Evolutionary conservation across 2,888 invertebrate species (phyloP).

Genomic region (Orthonevra nobilis): DNA sequence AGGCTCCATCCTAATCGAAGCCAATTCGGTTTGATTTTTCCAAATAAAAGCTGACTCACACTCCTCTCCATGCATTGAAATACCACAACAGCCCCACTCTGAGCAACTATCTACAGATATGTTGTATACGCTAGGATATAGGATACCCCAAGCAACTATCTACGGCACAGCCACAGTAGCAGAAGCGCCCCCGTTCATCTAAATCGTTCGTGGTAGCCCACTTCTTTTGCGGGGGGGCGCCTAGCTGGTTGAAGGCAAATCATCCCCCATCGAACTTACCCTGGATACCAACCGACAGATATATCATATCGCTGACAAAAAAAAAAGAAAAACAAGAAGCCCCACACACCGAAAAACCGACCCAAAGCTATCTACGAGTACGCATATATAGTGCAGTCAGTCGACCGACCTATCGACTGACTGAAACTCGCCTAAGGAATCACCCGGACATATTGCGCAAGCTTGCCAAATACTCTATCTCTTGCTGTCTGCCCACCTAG

Average conservation of each 20-base stretch:
- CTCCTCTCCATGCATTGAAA: no score
- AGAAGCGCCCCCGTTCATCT: conserved; percentile 62
- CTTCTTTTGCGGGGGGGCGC: conserved; percentile 49
- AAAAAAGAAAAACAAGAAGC: conserved; percentile 9
- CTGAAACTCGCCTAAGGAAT: conserved; percentile 61
- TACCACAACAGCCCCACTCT: conserved; percentile 18
- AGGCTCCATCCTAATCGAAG: conserved; percentile 17
- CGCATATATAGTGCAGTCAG: conserved; percentile 39
- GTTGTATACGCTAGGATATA: no score
- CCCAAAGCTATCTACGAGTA: conserved; percentile 14
- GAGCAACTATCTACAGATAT: conserved; percentile 62
- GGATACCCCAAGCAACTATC: conserved; percentile 66
- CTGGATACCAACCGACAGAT: conserved; percentile 70
- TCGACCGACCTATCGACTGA: conserved; percentile 64
- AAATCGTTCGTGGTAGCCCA: conserved; percentile 55
- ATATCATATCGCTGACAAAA: conserved; percentile 65
- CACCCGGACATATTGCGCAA: conserved; percentile 70
- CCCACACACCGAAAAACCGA: conserved; percentile 11
- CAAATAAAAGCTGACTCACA: no score
- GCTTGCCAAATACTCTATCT: conserved; percentile 70
- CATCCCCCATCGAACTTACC: conserved; percentile 67
- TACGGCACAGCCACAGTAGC: conserved; percentile 69
- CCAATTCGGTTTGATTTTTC: conserved; percentile 52
- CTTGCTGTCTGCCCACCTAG: conserved; percentile 67
- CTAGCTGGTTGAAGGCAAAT: conserved; percentile 44